A percentile compares a stretch with the other conserved stretches of the same genome.
Evolutionary conservation across 2,888 invertebrate genomes (phyloP).

Genomic region (Eremobia ochroleuca): DNA sequence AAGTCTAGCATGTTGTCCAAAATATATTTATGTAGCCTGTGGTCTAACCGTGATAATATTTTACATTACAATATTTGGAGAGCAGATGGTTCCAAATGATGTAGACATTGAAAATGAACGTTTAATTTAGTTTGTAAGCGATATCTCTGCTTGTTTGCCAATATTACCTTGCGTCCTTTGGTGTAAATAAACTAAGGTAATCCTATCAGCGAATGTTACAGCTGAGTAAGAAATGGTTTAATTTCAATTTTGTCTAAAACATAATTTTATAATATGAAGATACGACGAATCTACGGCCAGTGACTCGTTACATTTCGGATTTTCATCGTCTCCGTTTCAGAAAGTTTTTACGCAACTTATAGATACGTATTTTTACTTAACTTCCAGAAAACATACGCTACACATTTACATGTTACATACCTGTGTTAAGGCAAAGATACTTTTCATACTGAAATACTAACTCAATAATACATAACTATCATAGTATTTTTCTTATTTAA

Average conservation of each 20-base stretch:
- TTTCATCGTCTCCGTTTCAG: no score
- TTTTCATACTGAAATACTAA: background rate
- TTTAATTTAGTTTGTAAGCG: slow-evolving; percentile 56
- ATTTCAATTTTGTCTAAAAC: background rate
- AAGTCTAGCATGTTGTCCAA: slow-evolving; percentile 1
- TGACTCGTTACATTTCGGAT: background rate
- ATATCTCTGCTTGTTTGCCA: slow-evolving; percentile 53
- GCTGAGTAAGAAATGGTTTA: slow-evolving; percentile 5
- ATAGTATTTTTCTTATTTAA: background rate
- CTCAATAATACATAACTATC: background rate
- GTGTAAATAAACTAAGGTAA: slow-evolving; percentile 65
- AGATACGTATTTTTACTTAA: no score
- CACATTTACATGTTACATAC: background rate
- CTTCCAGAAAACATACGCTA: background rate
- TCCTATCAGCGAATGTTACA: slow-evolving; percentile 47
- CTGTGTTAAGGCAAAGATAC: background rate
- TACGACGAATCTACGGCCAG: background rate
- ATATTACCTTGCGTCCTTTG: slow-evolving; percentile 49
- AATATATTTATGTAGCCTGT: slow-evolving; percentile 23
- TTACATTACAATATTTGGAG: slow-evolving; percentile 44
- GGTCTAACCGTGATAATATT: slow-evolving; percentile 38
- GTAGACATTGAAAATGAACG: slow-evolving; percentile 56
- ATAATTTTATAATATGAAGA: background rate
- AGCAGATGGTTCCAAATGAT: slow-evolving; percentile 49
- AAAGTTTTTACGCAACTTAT: no score